phyloP scores from a whole-genome alignment of 2,113 vertebrate genomes.

The Albula glossodonta region DNA sequence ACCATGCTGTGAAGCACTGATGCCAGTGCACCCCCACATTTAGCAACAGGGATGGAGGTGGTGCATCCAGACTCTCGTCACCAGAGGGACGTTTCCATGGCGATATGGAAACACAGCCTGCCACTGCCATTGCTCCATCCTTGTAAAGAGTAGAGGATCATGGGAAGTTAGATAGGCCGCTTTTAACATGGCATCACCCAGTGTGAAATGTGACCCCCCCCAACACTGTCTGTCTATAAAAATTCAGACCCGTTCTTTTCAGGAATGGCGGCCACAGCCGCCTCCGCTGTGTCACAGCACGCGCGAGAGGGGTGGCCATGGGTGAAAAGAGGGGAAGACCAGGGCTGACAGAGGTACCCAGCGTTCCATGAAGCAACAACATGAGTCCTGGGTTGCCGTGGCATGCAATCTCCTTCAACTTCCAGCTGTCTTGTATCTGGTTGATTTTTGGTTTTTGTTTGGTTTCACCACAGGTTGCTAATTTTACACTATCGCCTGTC shows the following conservation, averaged over 20 bases:
- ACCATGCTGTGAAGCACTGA: too few relatives aligned
- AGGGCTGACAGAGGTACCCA: not conserved
- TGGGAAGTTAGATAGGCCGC: not conserved
- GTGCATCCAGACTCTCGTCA: not conserved
- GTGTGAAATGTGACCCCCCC: too few relatives aligned
- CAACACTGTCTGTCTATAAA: too few relatives aligned
- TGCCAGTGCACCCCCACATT: not conserved
- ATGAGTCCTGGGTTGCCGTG: not conserved
- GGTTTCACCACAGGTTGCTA: too few relatives aligned
- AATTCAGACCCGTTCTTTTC: too few relatives aligned
- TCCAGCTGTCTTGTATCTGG: not conserved
- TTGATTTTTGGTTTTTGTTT: not conserved
- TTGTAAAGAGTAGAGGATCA: not conserved
- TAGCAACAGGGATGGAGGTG: not conserved
- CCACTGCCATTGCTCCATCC: not conserved
- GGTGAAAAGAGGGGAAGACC: not conserved
- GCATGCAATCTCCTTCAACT: not conserved
- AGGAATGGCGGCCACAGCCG: too few relatives aligned
- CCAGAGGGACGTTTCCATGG: not conserved
- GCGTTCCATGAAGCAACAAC: not conserved
- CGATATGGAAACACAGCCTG: not conserved
- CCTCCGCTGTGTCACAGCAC: too few relatives aligned
- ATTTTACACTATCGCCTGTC: too few relatives aligned
- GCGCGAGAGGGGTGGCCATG: too few relatives aligned
- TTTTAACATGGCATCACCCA: too few relatives aligned